Evolutionary conservation across 2,113 vertebrate species (phyloP).

Genomic region (Meleagris gallopavo): DNA sequence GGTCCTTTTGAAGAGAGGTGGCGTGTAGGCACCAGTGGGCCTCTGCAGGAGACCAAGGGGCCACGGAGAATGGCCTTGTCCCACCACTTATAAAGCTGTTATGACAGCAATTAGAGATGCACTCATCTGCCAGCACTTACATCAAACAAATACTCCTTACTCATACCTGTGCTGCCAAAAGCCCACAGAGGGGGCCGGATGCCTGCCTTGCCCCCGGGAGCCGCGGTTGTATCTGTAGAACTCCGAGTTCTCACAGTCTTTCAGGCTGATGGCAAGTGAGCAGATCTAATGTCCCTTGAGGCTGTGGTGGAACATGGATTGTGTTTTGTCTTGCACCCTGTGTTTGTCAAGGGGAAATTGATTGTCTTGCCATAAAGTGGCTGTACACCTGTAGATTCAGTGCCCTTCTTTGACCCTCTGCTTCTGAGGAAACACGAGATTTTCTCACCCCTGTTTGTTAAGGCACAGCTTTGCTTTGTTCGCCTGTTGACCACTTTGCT

Average conservation of each 20-base stretch:
- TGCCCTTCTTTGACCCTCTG: neutral
- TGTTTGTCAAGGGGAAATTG: neutral
- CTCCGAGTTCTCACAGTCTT: neutral
- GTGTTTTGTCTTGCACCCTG: neutral
- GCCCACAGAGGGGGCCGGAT: neutral
- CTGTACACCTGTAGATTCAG: neutral
- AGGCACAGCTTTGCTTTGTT: neutral
- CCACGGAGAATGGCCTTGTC: neutral
- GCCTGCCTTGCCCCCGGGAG: accelerated
- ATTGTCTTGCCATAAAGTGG: neutral
- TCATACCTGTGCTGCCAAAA: neutral
- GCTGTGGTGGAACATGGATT: neutral
- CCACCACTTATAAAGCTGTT: neutral
- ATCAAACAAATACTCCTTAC: no score
- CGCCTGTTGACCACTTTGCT: neutral
- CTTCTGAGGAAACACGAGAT: accelerated
- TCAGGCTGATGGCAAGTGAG: neutral
- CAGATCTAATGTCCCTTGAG: neutral
- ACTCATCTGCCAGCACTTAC: no score
- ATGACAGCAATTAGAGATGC: neutral
- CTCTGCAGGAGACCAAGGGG: neutral
- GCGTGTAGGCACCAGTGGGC: neutral
- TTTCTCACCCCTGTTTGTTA: neutral
- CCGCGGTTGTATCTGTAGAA: neutral
- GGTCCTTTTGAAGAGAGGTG: neutral